Percentiles rank a stretch among this genome's conserved stretches.
Conservation (phyloP, 2,797 vertebrate species). For the Clarias fuscus region DNA sequence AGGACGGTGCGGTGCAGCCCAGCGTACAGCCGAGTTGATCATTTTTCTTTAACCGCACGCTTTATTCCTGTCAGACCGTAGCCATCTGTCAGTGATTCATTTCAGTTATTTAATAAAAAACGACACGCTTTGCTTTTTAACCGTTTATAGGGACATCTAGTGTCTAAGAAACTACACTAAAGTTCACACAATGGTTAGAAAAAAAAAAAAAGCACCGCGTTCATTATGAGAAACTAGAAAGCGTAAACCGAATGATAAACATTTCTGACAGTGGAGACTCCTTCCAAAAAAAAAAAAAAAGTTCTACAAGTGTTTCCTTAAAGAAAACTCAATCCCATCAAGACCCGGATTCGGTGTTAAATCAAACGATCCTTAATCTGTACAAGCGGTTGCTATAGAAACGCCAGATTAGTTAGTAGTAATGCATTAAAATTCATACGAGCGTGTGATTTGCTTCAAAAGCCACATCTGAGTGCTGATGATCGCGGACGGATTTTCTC, state of each 20-base stretch:
- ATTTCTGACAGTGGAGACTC: neutral
- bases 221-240: neutral
- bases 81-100: neutral
- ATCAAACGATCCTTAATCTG: too few species aligned
- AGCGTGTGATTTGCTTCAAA: neutral
- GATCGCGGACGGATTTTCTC: neutral
- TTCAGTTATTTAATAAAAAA: neutral
- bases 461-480: neutral
- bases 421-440: neutral
- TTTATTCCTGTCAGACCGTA: neutral
- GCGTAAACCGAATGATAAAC: too few species aligned
- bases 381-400: neutral
- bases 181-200: neutral
- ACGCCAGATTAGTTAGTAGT: neutral
- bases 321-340: neutral
- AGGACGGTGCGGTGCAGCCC: neutral
- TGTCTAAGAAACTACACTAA: neutral
- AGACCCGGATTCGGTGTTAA: neutral
- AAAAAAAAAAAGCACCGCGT: neutral
- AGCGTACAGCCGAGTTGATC: neutral
- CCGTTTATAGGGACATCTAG: neutral
- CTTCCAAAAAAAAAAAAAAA: neutral
- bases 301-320: neutral
- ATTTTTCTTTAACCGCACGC: neutral
- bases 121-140: neutral